phyloP scores from a whole-genome alignment of 2,888 invertebrate species.

The Lingula anatina region DNA sequence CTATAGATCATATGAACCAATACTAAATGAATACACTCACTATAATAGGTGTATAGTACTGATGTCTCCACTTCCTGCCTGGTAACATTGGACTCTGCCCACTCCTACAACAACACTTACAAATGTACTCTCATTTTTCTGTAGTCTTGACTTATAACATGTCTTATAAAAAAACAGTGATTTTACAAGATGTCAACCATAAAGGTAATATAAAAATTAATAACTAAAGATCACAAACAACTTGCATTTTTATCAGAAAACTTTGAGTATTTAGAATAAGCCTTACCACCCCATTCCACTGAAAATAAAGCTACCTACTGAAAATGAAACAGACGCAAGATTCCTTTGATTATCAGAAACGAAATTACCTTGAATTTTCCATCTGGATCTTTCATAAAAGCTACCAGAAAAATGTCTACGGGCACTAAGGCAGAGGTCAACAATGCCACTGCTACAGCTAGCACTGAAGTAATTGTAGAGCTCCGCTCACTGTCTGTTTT shows the following conservation, averaged over 20 bases:
- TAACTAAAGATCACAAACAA: not conserved
- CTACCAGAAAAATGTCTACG: constrained; percentile 53
- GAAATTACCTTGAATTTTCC: constrained; percentile 47
- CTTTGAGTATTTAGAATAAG: no score
- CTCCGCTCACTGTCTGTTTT: constrained; percentile 43
- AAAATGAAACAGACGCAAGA: no score
- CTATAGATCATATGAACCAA: not conserved
- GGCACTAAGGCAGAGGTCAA: constrained; percentile 45
- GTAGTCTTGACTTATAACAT: no score
- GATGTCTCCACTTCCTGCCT: constrained; percentile 37
- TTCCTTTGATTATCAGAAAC: no score
- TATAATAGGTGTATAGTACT: constrained; percentile 48
- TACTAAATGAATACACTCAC: constrained; percentile 20
- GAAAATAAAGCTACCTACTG: no score
- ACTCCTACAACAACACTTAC: constrained; percentile 33
- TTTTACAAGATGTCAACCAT: no score
- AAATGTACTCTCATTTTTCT: no score
- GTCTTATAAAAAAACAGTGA: no score
- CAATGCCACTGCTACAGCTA: constrained; percentile 37
- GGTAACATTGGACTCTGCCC: constrained; percentile 38
- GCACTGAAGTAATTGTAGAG: constrained; percentile 33
- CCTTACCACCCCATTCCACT: no score
- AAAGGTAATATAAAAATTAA: not conserved
- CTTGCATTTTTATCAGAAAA: not conserved
- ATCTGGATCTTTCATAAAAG: constrained; percentile 51